Evolutionary conservation across 2,888 invertebrate species (phyloP).

Genomic region (Desoria tigrina): DNA sequence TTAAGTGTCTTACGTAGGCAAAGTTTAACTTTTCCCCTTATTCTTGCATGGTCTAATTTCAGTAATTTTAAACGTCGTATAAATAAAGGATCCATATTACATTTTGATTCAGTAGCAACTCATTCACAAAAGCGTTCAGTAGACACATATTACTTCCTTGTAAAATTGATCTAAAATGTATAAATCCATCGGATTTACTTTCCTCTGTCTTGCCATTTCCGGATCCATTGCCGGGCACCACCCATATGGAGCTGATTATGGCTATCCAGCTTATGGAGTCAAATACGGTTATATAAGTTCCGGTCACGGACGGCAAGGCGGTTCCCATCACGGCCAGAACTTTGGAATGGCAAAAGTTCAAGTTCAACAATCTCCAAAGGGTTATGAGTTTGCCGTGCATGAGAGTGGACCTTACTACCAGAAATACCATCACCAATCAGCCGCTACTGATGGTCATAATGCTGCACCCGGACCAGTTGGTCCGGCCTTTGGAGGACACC

Average conservation of each 20-base stretch:
- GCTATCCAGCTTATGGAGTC: constrained; percentile 14
- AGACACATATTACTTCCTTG: neutral
- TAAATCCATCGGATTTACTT: neutral
- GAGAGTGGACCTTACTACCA: constrained; percentile 48
- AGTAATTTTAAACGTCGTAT: no score
- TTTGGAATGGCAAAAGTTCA: constrained; percentile 45
- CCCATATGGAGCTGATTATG: neutral
- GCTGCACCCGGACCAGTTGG: neutral
- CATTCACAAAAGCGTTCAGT: no score
- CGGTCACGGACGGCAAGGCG: constrained; percentile 10
- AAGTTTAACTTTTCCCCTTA: no score
- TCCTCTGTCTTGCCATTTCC: neutral
- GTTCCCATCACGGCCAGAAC: neutral
- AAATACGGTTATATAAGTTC: constrained; percentile 30
- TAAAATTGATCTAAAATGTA: neutral
- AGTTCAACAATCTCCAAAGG: constrained; percentile 38
- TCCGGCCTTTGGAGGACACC: neutral
- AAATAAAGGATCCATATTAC: no score
- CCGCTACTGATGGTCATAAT: neutral
- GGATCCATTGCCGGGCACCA: constrained; percentile 15
- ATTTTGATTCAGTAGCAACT: no score
- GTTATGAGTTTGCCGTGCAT: constrained; percentile 42
- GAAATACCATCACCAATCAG: constrained; percentile 43
- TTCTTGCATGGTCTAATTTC: no score
- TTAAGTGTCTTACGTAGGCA: no score